Evolutionary conservation across 2,797 vertebrate species (phyloP).

Genomic region (Hydrophis major): DNA sequence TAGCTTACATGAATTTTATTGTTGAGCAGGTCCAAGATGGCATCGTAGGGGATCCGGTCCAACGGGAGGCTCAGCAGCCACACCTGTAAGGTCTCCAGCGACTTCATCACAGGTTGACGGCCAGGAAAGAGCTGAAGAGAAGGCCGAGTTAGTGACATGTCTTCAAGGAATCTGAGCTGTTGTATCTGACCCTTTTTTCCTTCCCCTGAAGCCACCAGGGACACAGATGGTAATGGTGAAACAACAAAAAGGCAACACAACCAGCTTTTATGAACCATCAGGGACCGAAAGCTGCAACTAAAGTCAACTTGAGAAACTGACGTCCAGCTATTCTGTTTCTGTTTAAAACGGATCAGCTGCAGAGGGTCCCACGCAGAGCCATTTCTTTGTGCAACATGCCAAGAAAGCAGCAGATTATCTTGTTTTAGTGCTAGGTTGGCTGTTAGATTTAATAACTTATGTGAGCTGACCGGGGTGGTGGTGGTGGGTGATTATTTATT

Average conservation of each 20-base stretch:
- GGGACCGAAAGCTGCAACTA: not conserved
- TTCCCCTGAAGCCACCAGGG: not conserved
- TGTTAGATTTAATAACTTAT: not conserved
- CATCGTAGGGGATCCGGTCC: constrained; percentile 88
- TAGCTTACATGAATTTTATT: constrained; percentile 91
- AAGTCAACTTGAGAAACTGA: not conserved
- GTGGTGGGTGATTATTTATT: no score
- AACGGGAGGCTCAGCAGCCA: constrained; percentile 91
- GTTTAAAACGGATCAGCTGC: not conserved
- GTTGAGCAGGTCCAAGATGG: constrained; percentile 92
- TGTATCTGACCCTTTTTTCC: no score
- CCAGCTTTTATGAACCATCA: not conserved
- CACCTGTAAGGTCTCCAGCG: constrained; percentile 90
- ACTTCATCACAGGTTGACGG: constrained; percentile 82
- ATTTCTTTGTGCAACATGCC: not conserved
- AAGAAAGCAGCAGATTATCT: not conserved
- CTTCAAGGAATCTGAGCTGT: not conserved
- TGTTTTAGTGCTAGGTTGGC: not conserved
- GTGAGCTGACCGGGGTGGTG: not conserved
- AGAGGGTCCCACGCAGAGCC: not conserved
- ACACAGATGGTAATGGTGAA: no score
- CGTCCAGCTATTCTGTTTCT: not conserved
- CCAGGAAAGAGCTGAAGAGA: constrained; percentile 81
- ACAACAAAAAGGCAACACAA: not conserved
- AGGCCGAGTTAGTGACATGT: not conserved